Evolutionary conservation across 2,113 vertebrate genomes (phyloP).

Genomic region (Xenopus tropicalis): DNA sequence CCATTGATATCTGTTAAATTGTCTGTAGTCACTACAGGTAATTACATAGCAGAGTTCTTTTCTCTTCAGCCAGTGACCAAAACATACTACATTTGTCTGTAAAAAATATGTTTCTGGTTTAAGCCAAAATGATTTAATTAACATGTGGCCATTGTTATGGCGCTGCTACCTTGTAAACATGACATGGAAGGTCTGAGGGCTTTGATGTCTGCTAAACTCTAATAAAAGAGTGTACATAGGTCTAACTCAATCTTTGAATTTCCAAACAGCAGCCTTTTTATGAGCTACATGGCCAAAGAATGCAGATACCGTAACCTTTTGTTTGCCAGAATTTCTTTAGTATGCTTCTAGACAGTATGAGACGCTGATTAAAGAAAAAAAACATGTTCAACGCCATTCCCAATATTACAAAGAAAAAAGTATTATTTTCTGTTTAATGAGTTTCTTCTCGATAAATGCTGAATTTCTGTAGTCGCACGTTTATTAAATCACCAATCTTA

Average conservation of each 20-base stretch:
- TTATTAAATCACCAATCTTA: no score
- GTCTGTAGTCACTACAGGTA: neutral
- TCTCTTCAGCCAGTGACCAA: neutral
- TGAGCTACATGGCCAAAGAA: constrained; percentile 74
- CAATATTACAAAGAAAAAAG: no score
- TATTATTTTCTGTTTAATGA: no score
- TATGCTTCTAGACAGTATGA: no score
- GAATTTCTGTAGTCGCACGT: no score
- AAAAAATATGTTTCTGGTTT: constrained; percentile 12
- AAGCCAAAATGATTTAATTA: constrained; percentile 36
- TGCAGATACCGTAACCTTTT: constrained; percentile 74
- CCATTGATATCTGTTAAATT: no score
- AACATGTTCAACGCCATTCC: no score
- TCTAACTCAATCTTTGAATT: constrained; percentile 70
- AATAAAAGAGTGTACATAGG: constrained; percentile 78
- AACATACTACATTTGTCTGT: neutral
- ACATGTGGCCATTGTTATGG: constrained; percentile 20
- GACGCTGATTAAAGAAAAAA: no score
- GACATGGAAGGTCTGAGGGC: constrained; percentile 58
- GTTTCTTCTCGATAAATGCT: no score
- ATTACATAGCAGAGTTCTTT: neutral
- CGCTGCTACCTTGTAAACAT: constrained; percentile 71
- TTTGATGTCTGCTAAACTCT: constrained; percentile 72
- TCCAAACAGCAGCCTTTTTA: constrained; percentile 70
- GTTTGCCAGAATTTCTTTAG: neutral